A percentile compares a stretch with the other conserved stretches of the same genome.
Conservation (phyloP, 2,888 invertebrate species). For the Cantharis nigra region DNA sequence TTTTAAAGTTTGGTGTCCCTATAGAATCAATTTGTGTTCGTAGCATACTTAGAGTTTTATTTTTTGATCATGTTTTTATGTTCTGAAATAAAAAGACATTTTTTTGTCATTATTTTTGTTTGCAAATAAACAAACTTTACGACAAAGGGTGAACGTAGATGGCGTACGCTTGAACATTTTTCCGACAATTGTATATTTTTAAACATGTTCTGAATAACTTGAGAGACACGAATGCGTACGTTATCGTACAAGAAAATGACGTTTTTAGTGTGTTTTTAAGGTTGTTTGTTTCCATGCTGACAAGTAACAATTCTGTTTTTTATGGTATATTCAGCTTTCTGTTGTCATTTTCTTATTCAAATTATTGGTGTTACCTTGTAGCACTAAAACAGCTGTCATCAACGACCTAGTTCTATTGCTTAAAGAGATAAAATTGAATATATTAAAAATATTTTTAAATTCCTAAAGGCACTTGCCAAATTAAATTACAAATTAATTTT, state of each 20-base stretch:
- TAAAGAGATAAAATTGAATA: background rate
- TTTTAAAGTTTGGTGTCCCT: background rate
- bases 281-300: constrained; percentile 4
- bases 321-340: background rate
- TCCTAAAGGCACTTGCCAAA: background rate
- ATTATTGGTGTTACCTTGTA: background rate
- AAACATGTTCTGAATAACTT: constrained; percentile 5
- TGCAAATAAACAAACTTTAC: constrained; percentile 4
- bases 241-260: constrained; percentile 4
- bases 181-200: constrained; percentile 1
- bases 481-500: background rate
- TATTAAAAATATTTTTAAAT: background rate
- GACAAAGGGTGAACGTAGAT: constrained; percentile 1
- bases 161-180: background rate
- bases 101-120: background rate
- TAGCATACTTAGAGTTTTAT: background rate
- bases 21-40: background rate
- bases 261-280: constrained; percentile 4
- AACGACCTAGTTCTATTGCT: background rate
- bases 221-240: constrained; percentile 1
- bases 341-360: background rate
- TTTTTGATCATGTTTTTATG: background rate
- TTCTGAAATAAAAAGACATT: background rate
- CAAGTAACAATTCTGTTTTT: constrained; percentile 1
- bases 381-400: background rate